Evolutionary conservation across 2,888 invertebrate genomes (phyloP).

Genomic region (Cerceris ruficornis): DNA sequence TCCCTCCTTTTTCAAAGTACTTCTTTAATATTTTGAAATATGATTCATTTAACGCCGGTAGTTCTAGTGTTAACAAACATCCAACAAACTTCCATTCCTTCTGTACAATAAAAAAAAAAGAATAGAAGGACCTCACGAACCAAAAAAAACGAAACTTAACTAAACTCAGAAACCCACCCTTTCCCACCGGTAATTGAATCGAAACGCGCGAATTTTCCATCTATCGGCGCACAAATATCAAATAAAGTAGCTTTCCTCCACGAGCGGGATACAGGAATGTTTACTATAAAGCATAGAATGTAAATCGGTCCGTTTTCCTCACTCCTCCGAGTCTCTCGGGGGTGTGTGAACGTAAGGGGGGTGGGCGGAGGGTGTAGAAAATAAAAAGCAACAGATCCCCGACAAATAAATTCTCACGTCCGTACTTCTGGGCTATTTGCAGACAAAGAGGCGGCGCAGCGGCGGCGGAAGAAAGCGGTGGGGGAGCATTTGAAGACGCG

Average conservation of each 20-base stretch:
- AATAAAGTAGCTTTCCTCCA: not conserved
- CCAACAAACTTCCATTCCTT: too few species aligned
- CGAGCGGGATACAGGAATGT: constrained; percentile 11
- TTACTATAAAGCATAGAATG: constrained; percentile 23
- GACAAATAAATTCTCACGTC: constrained; percentile 60
- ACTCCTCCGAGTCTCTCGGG: not conserved
- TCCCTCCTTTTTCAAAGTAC: too few species aligned
- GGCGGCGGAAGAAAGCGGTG: constrained; percentile 68
- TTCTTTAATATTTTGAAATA: too few species aligned
- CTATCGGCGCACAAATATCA: not conserved
- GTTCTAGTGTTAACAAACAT: too few species aligned
- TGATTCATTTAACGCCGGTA: too few species aligned
- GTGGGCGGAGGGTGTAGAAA: not conserved
- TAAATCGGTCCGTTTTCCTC: constrained; percentile 26
- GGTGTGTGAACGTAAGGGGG: constrained; percentile 6
- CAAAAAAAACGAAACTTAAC: constrained; percentile 8
- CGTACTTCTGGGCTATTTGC: constrained; percentile 62
- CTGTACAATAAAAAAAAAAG: too few species aligned
- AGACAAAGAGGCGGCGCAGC: constrained; percentile 75
- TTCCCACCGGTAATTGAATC: constrained; percentile 5
- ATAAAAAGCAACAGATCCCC: constrained; percentile 44
- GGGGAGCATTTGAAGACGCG: constrained; percentile 64
- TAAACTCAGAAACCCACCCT: not conserved
- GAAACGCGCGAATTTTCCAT: not conserved
- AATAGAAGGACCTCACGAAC: not conserved